phyloP scores from a whole-genome alignment of 2,888 invertebrate genomes.

The Leptogaster cylindrica region DNA sequence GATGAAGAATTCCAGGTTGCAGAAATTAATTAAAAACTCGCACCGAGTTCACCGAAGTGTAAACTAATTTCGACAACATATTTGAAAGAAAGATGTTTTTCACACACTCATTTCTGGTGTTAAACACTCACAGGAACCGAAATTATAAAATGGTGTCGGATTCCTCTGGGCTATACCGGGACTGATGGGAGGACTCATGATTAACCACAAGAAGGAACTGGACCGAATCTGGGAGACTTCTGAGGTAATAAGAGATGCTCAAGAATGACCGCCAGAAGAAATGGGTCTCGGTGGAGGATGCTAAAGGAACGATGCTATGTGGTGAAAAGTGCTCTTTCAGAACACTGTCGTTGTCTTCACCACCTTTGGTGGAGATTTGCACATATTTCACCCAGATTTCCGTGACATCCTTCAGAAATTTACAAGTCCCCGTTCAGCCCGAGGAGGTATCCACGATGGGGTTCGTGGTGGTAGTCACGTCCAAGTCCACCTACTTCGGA shows the following conservation, averaged over 20 bases:
- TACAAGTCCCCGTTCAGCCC: neutral
- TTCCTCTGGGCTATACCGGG: neutral
- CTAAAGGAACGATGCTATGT: neutral
- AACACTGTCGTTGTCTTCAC: neutral
- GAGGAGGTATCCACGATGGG: neutral
- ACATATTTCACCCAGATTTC: conserved; percentile 1
- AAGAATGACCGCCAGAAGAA: conserved; percentile 1
- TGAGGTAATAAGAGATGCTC: neutral
- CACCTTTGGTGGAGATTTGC: neutral
- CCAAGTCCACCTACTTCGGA: neutral
- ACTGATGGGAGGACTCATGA: neutral
- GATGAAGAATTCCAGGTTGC: no score
- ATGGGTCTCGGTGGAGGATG: neutral
- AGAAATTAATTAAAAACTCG: conserved; percentile 5
- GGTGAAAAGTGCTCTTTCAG: neutral
- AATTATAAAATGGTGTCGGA: neutral
- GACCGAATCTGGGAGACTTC: neutral
- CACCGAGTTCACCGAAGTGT: neutral
- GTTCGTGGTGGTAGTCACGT: no score
- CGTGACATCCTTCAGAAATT: neutral
- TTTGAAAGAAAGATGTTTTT: conserved; percentile 17
- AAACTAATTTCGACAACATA: conserved; percentile 22
- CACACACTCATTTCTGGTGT: conserved; percentile 22
- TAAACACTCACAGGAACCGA: no score
- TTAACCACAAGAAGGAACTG: neutral